Base-by-base conservation (phyloP, 2,888 invertebrate genomes). In the Troglohyphantes excavatus region DNA sequence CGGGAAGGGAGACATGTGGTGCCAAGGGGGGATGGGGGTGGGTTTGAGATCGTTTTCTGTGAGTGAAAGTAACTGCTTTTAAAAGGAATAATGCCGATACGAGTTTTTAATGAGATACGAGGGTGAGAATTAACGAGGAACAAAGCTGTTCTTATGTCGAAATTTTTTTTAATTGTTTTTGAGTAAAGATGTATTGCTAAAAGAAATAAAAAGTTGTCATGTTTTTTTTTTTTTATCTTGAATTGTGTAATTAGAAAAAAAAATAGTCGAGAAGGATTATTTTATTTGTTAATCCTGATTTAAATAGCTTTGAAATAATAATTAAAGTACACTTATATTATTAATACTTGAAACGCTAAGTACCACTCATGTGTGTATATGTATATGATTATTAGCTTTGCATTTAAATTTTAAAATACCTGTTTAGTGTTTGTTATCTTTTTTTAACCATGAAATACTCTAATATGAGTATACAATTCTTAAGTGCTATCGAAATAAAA, bases 101-200 rank as follows among this genome's bases (percentile, higher is more conserved):
- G 68, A 82, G 88, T 82, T 75, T 88, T 82, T 88, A 82, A 88
- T 82, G 88, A 82, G 88, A 76, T 27, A 87, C 79, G 63, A 26
- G 79, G 33, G 84, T 75, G 84, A 21, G 84, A 75, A 67, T 29
- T 26, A 68, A 59, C 23, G 61, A 61, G 27, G 53, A 23, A 83
- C 70, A 84, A 84, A 84, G 65, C 75, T 73, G 67, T 21, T 72
- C 79, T 63, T 59, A 9, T 61, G 67, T 68, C 67, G 75, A 43
- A 67, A 73, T 75, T 82, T 82, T 65, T 78, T 79, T 46, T 65
- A 27, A 61, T 76, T 76, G 59, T 59, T 76, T 23, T 33, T 7
- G 17, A 39, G 63, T 21, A 78, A 63, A 27, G 19, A 13, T 63
- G 39, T 53, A 63, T 63, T 70, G 59, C 33, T 39, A 33, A 61